Percentiles rank a stretch among this genome's conserved stretches.
These are phyloP conservation scores for Saxidomus purpurata DNA, from an alignment of 1,140 invertebrate genomes.

Conservation along the genomic window DNA sequence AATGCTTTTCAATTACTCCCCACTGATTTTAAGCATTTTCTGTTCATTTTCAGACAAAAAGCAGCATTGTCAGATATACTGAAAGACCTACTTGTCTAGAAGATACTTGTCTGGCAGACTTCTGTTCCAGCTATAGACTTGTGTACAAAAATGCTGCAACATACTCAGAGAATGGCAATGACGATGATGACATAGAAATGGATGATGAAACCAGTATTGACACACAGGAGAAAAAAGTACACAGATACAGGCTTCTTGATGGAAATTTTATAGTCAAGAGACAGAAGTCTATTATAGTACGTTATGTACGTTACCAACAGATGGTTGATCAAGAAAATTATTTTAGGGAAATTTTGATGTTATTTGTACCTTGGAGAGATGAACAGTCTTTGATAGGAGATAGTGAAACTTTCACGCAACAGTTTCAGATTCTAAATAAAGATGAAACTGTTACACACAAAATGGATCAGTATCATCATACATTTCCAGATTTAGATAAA, in stretches of 20 bases:
- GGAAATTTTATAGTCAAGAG: neutral
- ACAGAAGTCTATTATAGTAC: slow-evolving; percentile 3
- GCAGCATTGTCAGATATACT: too few species aligned
- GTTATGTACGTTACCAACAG: slow-evolving; percentile 61
- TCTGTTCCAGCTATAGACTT: neutral
- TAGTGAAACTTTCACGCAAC: neutral
- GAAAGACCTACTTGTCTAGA: neutral
- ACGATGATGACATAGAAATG: too few species aligned
- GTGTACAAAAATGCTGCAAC: slow-evolving; percentile 3
- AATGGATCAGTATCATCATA: slow-evolving; percentile 40
- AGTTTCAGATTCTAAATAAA: neutral
- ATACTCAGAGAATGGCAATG: too few species aligned
- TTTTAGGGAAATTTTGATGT: slow-evolving; percentile 63
- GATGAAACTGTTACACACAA: slow-evolving; percentile 2
- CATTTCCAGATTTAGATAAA: slow-evolving; percentile 10
- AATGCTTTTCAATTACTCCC: too few species aligned
- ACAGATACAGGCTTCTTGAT: neutral
- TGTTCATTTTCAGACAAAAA: too few species aligned
- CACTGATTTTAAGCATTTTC: too few species aligned
- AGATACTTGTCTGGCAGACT: slow-evolving; percentile 24
- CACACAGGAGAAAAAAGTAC: neutral
- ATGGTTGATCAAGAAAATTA: slow-evolving; percentile 52
- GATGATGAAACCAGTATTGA: too few species aligned
- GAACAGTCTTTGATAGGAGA: slow-evolving; percentile 40
- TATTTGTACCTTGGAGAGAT: slow-evolving; percentile 65